phyloP scores from a whole-genome alignment of 53 echinoderm and acorn worm species.

The Stichopus horrens region DNA sequence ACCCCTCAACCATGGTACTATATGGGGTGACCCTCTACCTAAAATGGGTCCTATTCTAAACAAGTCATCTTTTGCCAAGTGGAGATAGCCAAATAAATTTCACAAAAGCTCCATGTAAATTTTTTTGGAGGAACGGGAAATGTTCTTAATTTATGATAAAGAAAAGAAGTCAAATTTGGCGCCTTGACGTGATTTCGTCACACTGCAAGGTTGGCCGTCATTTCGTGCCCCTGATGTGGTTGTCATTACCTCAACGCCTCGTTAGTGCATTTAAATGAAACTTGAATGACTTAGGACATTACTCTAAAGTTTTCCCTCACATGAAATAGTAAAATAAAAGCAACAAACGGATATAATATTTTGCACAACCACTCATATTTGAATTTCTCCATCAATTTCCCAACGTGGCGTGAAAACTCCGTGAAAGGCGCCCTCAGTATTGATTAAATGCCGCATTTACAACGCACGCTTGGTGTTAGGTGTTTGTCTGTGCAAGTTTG shows the following conservation, averaged over 20 bases:
- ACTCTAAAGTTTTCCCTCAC: no score
- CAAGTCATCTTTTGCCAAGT: neutral
- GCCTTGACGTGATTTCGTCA: constrained; percentile 24
- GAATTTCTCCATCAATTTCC: neutral
- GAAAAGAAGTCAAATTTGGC: neutral
- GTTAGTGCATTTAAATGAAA: no score
- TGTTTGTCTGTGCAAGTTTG: no score
- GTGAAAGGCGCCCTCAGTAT: constrained; percentile 6
- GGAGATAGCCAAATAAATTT: neutral
- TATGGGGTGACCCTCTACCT: neutral
- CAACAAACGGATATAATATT: no score
- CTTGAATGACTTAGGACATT: no score
- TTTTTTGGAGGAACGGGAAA: neutral
- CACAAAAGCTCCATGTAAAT: neutral
- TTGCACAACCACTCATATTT: no score
- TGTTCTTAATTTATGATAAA: neutral
- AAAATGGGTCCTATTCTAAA: neutral
- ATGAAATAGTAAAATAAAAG: no score
- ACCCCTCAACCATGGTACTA: neutral
- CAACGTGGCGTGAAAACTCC: neutral
- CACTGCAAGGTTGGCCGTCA: neutral
- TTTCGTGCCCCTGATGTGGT: neutral
- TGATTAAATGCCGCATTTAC: neutral
- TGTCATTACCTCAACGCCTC: neutral
- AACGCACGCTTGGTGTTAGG: no score